Base-by-base conservation (phyloP, 2,888 invertebrate genomes). In the Tromatobia lineatoria region DNA sequence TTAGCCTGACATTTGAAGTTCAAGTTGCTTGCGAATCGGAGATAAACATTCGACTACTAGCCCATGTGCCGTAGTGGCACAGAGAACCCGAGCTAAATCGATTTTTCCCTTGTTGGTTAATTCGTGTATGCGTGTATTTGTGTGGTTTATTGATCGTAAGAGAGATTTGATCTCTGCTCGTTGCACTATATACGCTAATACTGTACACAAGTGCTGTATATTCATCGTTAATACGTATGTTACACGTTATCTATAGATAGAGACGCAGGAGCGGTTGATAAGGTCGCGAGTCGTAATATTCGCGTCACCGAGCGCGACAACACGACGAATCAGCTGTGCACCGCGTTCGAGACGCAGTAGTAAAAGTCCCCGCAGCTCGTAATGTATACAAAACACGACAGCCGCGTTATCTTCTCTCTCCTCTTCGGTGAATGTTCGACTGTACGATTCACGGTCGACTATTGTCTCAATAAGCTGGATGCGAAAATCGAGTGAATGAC, bases 271-370 rank as follows among this genome's bases (percentile, higher is more conserved):
- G 61, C 67, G 75, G 50, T 75, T 74, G 83, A 85, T 85, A 85
- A 85, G 85, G 76, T 76, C 81, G 76, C 69, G 61, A 82, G 69
- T 85, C 76, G 85, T 74, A 80, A 85, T 71, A 80, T 61, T 54
- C 76, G 82, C 79, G 79, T 75, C 78, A 79, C 59, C 75, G 71
- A 75, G 50, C 75, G 64, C 54, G 74, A 34, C 20, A 79, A 59
- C 67, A 15, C 73, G 66, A 70, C 85, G 74, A 76, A 70, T 83
- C 85, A 83, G 85, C 83, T 85, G 85, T 83, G 52, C 57, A 29
- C 20, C 8, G 20, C 13, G 34, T 3, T 64, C 38, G 64, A 64
- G 42, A 75, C 54, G 54, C 42, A 15, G 64, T 29, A 13, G 52
- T 23, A 52, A 7, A 67, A 8, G n/a, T 66, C 47, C 25, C 7